Percentiles rank a stretch among this genome's conserved stretches.
Conservation (phyloP, 2,888 invertebrate genomes). For the Crepidodera aurea region DNA sequence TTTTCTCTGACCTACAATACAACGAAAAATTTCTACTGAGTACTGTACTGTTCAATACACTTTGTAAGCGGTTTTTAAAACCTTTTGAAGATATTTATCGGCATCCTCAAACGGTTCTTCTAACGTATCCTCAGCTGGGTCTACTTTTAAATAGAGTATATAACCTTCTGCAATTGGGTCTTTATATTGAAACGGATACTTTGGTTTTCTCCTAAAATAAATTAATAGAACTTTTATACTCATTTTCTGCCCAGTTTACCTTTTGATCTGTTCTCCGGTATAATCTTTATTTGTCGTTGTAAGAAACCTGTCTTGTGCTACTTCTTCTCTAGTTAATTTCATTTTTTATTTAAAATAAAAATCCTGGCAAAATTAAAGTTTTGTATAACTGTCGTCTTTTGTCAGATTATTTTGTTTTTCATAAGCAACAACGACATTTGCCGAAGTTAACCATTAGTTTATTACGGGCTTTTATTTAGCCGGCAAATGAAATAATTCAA, state of each 20-base stretch:
- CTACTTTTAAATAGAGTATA: constrained; percentile 43
- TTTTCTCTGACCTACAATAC: constrained; percentile 40
- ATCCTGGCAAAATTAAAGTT: too few species aligned
- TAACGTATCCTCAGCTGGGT: constrained; percentile 31
- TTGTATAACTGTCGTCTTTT: too few species aligned
- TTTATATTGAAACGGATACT: constrained; percentile 36
- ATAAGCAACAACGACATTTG: too few species aligned
- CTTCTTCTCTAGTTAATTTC: background rate
- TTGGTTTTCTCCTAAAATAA: background rate
- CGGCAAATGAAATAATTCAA: too few species aligned
- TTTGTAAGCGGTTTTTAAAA: constrained; percentile 5
- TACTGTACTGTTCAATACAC: too few species aligned
- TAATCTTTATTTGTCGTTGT: background rate
- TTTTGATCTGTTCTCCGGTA: background rate
- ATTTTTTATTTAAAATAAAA: background rate
- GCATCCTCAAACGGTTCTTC: constrained; percentile 39
- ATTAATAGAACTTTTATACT: background rate
- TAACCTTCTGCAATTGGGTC: constrained; percentile 47
- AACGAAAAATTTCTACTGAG: background rate
- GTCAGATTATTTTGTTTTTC: too few species aligned
- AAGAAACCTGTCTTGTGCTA: background rate
- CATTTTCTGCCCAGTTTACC: background rate
- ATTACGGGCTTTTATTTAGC: too few species aligned
- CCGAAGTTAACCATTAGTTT: too few species aligned
- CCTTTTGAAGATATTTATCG: constrained; percentile 45